These are phyloP conservation scores for Polydrusus pterygomalis DNA, from an alignment of 2,888 invertebrate genomes.

Conservation along the genomic window DNA sequence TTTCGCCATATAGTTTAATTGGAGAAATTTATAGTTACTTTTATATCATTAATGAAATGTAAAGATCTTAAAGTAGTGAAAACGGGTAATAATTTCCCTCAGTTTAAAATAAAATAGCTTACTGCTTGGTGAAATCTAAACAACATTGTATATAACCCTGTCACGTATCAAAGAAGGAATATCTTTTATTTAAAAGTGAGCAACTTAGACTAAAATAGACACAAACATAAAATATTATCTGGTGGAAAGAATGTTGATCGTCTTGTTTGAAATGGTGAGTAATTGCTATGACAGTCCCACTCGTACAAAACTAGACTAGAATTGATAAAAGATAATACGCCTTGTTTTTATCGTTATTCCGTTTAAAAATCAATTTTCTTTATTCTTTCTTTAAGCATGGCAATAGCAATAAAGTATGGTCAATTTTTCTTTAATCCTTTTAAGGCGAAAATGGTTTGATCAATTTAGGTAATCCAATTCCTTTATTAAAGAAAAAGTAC, in stretches of 20 bases:
- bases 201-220: slow-evolving; percentile 2
- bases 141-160: background rate
- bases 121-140: slow-evolving; percentile 3
- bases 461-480: too few relatives aligned
- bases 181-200: slow-evolving; percentile 1
- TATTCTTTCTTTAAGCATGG: too few relatives aligned
- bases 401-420: too few relatives aligned
- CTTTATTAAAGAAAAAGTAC: too few relatives aligned
- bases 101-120: background rate
- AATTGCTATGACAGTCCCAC: background rate
- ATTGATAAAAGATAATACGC: background rate
- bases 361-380: too few relatives aligned
- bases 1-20: too few relatives aligned
- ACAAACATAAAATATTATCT: background rate
- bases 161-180: background rate
- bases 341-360: too few relatives aligned
- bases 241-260: slow-evolving; percentile 2
- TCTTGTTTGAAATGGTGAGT: slow-evolving; percentile 9
- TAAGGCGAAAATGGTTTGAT: too few relatives aligned
- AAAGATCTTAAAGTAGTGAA: background rate
- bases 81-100: background rate
- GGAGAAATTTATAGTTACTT: background rate
- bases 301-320: background rate
- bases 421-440: too few relatives aligned
- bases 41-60: background rate